Percentiles rank a stretch among this genome's conserved stretches.
Evolutionary conservation across 1,140 invertebrate species (phyloP).

Genomic region (Drosophila teissieri): DNA sequence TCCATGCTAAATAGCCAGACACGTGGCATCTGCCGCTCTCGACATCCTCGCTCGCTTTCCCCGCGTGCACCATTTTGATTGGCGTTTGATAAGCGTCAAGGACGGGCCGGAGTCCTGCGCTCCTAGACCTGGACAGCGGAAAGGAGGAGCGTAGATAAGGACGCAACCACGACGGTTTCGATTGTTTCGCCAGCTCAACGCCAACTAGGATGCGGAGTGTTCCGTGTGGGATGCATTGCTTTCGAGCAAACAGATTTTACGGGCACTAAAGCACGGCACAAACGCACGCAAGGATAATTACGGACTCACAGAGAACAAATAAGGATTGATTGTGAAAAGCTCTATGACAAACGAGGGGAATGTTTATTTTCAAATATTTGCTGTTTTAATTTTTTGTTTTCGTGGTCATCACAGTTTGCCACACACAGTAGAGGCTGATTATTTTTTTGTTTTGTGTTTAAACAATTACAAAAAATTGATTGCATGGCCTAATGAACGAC

Average conservation of each 20-base stretch:
- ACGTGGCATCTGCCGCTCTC: conserved; percentile 52
- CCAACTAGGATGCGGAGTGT: conserved; percentile 3
- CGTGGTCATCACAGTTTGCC: not conserved
- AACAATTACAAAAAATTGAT: not conserved
- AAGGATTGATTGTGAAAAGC: conserved; percentile 5
- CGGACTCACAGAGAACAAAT: conserved; percentile 8
- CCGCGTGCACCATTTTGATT: conserved; percentile 52
- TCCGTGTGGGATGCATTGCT: conserved; percentile 34
- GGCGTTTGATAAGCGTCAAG: conserved; percentile 54
- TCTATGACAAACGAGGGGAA: not conserved
- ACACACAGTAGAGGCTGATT: not conserved
- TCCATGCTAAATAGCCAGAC: conserved; percentile 62
- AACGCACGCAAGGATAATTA: conserved; percentile 45
- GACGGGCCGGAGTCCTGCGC: conserved; percentile 19
- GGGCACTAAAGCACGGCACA: conserved; percentile 25
- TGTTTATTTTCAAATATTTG: not conserved
- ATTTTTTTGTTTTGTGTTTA: not conserved
- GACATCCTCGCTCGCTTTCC: conserved; percentile 31
- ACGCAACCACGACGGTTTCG: conserved; percentile 11
- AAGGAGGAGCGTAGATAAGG: conserved; percentile 26
- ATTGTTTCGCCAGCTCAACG: conserved; percentile 15
- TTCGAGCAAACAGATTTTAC: conserved; percentile 47
- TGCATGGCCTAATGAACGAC: not conserved
- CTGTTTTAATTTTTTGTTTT: not conserved
- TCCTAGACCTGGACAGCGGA: conserved; percentile 16